Evolutionary conservation across 2,888 invertebrate species (phyloP), one percentile per base, ranked within the genome.

Genomic region (Cyclophora albipunctata): DNA sequence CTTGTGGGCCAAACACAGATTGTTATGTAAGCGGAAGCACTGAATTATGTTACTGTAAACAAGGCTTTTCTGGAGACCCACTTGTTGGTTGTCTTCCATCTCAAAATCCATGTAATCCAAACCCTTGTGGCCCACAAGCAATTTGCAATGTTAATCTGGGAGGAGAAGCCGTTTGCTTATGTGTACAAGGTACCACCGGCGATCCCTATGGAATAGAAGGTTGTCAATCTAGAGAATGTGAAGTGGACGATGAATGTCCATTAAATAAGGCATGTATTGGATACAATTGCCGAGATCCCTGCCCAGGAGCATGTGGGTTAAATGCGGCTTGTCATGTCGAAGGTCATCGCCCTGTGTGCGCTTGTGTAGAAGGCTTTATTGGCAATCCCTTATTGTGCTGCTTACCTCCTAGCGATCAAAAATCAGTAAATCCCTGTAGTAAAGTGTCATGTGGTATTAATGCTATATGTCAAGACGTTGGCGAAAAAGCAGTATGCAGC

Each of bases 11-110:
- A 20, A 95, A 96, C 75, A 92, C 96, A 5, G 95, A 96, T 71
- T 96, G 96, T 72, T 96, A 96, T 69, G 93, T 95, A 3, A 91
- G 93, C 45, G 93, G 93, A 51, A 95, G 95, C 67, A 92, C 92
- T 66, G 96, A 97, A 78, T 93, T 94, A 76, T 96, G 96, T 75
- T 95, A 93, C 77, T 97, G 96, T 66, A 92, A 91, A 71, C 75
- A 90, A 45, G 95, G 94, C 34, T 95, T 90, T 75, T 89, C 90
- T 44, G 96, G 96, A 20, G 94, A 96, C 84, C 93, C 96, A 3
- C 95, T 95, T 65, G 90, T 91, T 35, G 93, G 92, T n/a, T 96
- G 96, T 69, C 90, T 91, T 63, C 88, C 91, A 46, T 91, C 93
- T 74, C 93, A 93, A 61, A 89, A 91, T 66, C 93, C 93, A 1